These are phyloP conservation scores for Drosophila kokeensis DNA, from an alignment of 2,888 invertebrate genomes.

Conservation along the genomic window DNA sequence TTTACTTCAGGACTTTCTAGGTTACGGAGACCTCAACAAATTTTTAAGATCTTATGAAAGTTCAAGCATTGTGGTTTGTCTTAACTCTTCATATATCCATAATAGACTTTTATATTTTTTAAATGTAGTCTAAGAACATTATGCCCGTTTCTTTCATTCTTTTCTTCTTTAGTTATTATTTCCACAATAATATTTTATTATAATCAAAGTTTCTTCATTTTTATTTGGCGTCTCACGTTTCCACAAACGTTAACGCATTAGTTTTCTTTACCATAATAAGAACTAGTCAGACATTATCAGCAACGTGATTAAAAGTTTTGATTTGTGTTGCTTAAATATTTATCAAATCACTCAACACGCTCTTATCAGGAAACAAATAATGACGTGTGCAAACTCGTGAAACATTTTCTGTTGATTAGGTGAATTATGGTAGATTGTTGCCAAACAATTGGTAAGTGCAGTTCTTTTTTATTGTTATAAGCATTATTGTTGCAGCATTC, in stretches of 20 bases:
- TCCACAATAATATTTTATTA: not conserved
- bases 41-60: not conserved
- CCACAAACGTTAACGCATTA: not conserved
- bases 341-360: constrained; percentile 43
- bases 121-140: not conserved
- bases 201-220: not conserved
- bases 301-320: constrained; percentile 11
- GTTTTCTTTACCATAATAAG: not conserved
- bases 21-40: not conserved
- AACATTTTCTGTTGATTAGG: constrained; percentile 50
- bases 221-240: not conserved
- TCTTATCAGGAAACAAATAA: constrained; percentile 48
- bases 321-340: constrained; percentile 34
- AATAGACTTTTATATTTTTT: not conserved
- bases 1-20: not conserved
- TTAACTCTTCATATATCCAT: not conserved
- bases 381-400: constrained; percentile 49
- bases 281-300: constrained; percentile 4
- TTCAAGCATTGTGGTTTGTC: not conserved
- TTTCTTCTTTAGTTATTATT: not conserved
- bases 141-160: not conserved
- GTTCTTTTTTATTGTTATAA: constrained; percentile 1
- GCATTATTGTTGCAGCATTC: constrained; percentile 12
- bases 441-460: constrained; percentile 6
- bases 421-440: constrained; percentile 9